Evolutionary conservation across 2,797 vertebrate species (phyloP).

Genomic region (Thamnophis elegans): DNA sequence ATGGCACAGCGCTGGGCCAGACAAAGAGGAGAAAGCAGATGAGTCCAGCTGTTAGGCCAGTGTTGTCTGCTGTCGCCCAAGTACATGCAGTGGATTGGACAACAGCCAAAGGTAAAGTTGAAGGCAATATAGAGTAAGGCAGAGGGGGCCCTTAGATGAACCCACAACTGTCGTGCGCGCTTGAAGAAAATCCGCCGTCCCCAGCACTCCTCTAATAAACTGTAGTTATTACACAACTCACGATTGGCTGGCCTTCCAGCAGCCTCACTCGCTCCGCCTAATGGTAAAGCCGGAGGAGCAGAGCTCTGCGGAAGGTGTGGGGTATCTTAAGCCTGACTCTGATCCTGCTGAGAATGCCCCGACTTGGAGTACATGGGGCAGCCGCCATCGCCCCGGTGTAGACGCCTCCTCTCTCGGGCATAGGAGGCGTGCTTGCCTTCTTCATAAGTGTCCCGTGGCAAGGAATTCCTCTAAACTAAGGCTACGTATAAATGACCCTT

Average conservation of each 20-base stretch:
- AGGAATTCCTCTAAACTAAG: background rate
- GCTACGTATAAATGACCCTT: background rate
- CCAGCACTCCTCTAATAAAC: background rate
- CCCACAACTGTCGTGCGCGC: rapidly evolving
- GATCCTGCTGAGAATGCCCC: background rate
- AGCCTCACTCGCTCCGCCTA: background rate
- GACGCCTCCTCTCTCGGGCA: background rate
- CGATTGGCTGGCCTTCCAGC: background rate
- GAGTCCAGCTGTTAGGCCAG: background rate
- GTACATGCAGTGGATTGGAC: background rate
- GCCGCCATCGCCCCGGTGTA: background rate
- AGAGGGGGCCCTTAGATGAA: background rate
- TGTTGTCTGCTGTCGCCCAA: background rate
- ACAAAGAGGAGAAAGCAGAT: background rate
- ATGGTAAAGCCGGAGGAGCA: background rate
- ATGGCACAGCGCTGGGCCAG: background rate
- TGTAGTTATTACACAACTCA: background rate
- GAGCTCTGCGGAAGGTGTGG: background rate
- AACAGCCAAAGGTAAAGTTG: background rate
- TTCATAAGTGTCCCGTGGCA: background rate
- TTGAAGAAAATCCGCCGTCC: background rate
- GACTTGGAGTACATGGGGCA: background rate
- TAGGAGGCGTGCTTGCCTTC: background rate
- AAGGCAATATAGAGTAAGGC: background rate
- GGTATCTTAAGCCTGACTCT: background rate